Percentiles rank a stretch among this genome's conserved stretches.
Evolutionary conservation across 2,113 vertebrate genomes (phyloP).

Genomic region (Dinomys branickii): DNA sequence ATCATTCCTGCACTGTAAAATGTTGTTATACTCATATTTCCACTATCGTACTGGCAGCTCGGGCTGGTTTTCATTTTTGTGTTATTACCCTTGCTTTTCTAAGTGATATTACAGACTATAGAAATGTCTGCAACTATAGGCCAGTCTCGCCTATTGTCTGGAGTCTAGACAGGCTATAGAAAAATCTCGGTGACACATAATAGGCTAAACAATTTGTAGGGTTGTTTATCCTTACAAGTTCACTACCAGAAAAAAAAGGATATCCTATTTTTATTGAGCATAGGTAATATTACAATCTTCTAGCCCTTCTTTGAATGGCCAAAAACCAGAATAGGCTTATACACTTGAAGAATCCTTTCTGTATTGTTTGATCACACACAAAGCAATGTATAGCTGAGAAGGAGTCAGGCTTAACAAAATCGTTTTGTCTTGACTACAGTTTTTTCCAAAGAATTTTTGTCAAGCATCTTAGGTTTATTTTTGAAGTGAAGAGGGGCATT

Average conservation of each 20-base stretch:
- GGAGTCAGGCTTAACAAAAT: constrained; percentile 38
- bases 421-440: constrained; percentile 19
- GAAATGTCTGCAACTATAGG: constrained; percentile 81
- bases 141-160: constrained; percentile 82
- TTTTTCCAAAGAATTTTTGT: constrained; percentile 38
- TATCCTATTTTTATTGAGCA: constrained; percentile 67
- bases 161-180: constrained; percentile 84
- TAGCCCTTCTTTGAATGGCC: constrained; percentile 58
- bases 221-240: constrained; percentile 80
- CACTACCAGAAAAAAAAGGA: constrained; percentile 64
- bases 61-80: constrained; percentile 82
- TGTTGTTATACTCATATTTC: constrained; percentile 80
- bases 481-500: neutral
- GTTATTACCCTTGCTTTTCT: constrained; percentile 78
- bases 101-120: constrained; percentile 80
- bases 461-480: constrained; percentile 13
- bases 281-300: constrained; percentile 76
- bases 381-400: constrained; percentile 48
- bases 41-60: constrained; percentile 71
- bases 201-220: constrained; percentile 75
- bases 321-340: constrained; percentile 61
- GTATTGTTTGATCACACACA: constrained; percentile 43
- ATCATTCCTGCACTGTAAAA: constrained; percentile 83
- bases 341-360: constrained; percentile 36
- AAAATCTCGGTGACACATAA: constrained; percentile 81